Evolutionary conservation across 1,140 invertebrate species (phyloP).

Genomic region (Diprion similis): DNA sequence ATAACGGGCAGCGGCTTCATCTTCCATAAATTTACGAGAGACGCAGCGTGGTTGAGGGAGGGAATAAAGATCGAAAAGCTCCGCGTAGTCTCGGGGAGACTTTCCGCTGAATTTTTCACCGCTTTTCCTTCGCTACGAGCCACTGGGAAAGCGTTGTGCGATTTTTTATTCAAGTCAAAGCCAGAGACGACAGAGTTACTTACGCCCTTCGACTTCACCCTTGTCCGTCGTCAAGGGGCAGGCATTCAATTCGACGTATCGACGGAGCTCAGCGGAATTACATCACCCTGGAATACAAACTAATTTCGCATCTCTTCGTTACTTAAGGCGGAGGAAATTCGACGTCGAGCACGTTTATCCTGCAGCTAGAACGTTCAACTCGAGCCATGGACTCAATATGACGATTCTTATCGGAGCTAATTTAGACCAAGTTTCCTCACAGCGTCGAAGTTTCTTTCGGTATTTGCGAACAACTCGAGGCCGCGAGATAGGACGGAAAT

Average conservation of each 20-base stretch:
- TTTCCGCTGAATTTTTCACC: background rate
- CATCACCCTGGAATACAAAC: background rate
- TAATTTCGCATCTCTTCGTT: slow-evolving; percentile 2
- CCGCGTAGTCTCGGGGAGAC: background rate
- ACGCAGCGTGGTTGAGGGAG: background rate
- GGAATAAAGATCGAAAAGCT: background rate
- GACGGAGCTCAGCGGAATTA: background rate
- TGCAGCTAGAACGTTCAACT: background rate
- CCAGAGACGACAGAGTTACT: too few species aligned
- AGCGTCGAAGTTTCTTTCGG: too few species aligned
- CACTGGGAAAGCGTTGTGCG: too few species aligned
- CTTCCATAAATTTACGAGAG: slow-evolving; percentile 4
- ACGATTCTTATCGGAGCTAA: background rate
- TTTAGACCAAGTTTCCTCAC: background rate
- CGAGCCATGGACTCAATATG: too few species aligned
- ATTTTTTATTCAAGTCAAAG: too few species aligned
- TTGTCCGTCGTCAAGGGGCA: too few species aligned
- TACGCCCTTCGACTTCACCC: too few species aligned
- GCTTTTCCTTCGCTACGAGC: background rate
- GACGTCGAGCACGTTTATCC: background rate
- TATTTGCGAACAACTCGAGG: background rate
- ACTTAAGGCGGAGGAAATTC: background rate
- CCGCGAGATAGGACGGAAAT: background rate
- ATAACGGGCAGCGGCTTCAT: background rate
- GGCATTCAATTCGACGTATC: too few species aligned